Conservation (phyloP, 2,888 invertebrate species). For the Drosophila hamatofila region DNA sequence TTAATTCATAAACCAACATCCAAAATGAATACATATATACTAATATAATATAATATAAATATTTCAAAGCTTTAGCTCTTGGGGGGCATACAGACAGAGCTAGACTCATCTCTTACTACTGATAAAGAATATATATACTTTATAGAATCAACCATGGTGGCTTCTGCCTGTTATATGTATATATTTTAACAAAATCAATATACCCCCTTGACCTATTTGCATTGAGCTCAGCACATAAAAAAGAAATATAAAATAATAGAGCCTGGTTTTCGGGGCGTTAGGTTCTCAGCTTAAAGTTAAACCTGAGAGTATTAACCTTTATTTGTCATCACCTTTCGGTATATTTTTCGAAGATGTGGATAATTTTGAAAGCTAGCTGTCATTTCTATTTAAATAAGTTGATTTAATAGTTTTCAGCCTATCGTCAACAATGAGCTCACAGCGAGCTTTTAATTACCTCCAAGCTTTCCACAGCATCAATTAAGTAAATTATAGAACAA, state of each 20-base stretch:
- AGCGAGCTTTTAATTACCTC: not conserved
- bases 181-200: no score
- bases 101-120: no score
- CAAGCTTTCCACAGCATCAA: not conserved
- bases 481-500: constrained; percentile 1
- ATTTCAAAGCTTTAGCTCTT: no score
- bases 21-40: no score
- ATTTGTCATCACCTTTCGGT: not conserved
- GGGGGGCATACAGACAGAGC: no score
- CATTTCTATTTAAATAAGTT: not conserved
- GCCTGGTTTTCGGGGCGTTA: no score
- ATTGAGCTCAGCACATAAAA: no score
- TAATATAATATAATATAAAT: no score
- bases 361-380: not conserved
- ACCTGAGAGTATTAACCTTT: not conserved
- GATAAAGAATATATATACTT: no score
- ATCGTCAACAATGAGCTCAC: not conserved
- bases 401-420: not conserved
- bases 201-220: no score
- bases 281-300: not conserved
- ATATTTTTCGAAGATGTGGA: no score
- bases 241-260: no score
- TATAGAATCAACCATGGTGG: not conserved
- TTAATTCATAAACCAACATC: not conserved
- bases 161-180: not conserved